Evolutionary conservation across 1,140 invertebrate species (phyloP).

Genomic region (Drosophila elegans): DNA sequence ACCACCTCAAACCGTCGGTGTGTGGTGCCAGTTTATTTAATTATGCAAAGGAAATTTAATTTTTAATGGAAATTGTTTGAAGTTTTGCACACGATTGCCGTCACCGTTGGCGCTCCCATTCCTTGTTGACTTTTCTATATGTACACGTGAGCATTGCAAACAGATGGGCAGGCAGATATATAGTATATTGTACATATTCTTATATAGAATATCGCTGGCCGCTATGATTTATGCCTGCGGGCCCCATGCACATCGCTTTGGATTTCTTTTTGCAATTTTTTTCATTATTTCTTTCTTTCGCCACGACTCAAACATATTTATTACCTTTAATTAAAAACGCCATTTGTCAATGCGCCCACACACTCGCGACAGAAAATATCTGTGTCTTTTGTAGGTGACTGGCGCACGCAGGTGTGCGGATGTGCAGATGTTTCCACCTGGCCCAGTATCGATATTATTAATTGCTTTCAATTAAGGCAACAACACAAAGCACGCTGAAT

Average conservation of each 20-base stretch:
- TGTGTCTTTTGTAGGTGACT: slow-evolving; percentile 16
- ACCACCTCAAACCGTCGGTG: neutral
- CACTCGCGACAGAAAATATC: slow-evolving; percentile 9
- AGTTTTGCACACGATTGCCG: slow-evolving; percentile 41
- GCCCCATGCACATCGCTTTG: slow-evolving; percentile 26
- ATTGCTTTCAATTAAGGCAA: slow-evolving; percentile 65
- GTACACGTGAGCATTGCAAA: neutral
- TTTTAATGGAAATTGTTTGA: slow-evolving; percentile 61
- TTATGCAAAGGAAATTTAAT: slow-evolving; percentile 54
- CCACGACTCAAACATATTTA: slow-evolving; percentile 55
- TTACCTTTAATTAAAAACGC: slow-evolving; percentile 60
- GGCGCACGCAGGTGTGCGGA: slow-evolving; percentile 12
- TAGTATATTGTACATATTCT: slow-evolving; percentile 2
- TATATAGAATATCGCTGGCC: slow-evolving; percentile 14
- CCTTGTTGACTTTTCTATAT: slow-evolving; percentile 12
- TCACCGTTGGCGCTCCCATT: neutral
- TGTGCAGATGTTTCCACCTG: slow-evolving; percentile 5
- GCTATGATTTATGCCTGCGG: slow-evolving; percentile 39
- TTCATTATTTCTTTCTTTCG: slow-evolving; percentile 50
- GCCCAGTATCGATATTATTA: slow-evolving; percentile 59
- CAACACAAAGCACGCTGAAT: slow-evolving; percentile 37
- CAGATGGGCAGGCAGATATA: slow-evolving; percentile 14
- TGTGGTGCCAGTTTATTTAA: slow-evolving; percentile 46
- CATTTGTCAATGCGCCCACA: slow-evolving; percentile 41
- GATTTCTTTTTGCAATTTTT: slow-evolving; percentile 38